phyloP scores from a whole-genome alignment of 2,888 invertebrate genomes.

The Mystacides longicornis region DNA sequence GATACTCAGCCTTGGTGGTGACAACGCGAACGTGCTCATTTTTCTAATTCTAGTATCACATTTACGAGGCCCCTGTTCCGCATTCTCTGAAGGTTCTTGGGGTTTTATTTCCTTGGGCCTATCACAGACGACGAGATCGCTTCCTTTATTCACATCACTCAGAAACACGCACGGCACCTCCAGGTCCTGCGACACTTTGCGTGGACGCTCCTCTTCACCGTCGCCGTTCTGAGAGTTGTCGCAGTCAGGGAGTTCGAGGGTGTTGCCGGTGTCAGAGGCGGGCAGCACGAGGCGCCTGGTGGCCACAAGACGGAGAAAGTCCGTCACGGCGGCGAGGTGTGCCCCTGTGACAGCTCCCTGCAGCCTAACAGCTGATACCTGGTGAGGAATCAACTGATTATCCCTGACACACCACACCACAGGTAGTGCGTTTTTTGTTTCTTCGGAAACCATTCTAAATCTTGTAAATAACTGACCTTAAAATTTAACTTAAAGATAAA shows the following conservation, averaged over 20 bases:
- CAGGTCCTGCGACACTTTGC: conserved; percentile 49
- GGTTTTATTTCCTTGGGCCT: conserved; percentile 39
- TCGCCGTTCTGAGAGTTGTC: conserved; percentile 38
- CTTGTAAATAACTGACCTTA: not conserved
- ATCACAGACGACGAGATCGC: conserved; percentile 30
- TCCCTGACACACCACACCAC: conserved; percentile 63
- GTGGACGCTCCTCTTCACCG: conserved; percentile 22
- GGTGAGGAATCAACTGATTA: conserved; percentile 60
- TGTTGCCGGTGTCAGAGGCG: conserved; percentile 20
- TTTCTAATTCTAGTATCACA: conserved; percentile 27
- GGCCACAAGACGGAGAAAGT: conserved; percentile 57
- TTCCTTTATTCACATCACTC: conserved; percentile 36
- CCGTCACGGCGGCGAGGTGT: conserved; percentile 57
- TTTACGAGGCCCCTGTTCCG: conserved; percentile 18
- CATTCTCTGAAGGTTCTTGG: conserved; percentile 32
- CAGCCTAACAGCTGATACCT: conserved; percentile 58
- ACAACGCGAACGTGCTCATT: conserved; percentile 24
- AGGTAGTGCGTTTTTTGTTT: conserved; percentile 44
- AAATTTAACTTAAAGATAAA: not conserved
- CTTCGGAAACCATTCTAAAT: conserved; percentile 54
- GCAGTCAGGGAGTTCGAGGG: conserved; percentile 36
- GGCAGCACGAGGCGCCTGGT: conserved; percentile 56
- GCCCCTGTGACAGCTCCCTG: conserved; percentile 59
- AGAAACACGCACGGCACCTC: conserved; percentile 50
- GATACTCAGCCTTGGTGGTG: conserved; percentile 45